Evolutionary conservation across 1,140 invertebrate species (phyloP), one percentile per base, ranked within the genome.

Genomic region (Ditylenchus dipsaci): DNA sequence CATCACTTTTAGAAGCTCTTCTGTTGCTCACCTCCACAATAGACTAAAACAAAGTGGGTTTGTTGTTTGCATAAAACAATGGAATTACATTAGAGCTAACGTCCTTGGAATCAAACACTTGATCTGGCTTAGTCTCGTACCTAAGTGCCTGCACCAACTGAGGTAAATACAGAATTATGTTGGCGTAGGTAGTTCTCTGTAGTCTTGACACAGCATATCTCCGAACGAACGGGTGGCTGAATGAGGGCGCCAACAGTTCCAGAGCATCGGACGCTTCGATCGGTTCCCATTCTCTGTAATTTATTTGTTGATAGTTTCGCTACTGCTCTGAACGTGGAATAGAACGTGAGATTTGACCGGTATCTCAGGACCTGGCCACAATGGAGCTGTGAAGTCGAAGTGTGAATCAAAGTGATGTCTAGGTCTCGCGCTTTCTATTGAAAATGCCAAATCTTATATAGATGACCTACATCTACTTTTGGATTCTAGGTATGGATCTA

Each of bases 191-290:
- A 11, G 81, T 69, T 49, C 66, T 58, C 58, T 73, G 53, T 49
- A 99, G 86, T 59, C 95, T 86, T 0, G 88, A 89, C 64, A 98
- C 93, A 0, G 95, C 95, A 86, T 98, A 99, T 56, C 88, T 89
- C 65, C 95, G 88, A 15, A 98, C 92, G 69, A 89, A 88, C 0
- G 90, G 89, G 84, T 97, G 90, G 27, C 89, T 90, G 80, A 96
- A 98, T 30, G 90, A 88, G 0, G 94, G 92, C 62, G 85, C 84
- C 0, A 99, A 85, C 9, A 99, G 85, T 84, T 98, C 95, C n/a
- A 99, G 83, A 0, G 95, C 94, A 85, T 98, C 95, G 84, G 96
- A 93, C 0, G 94, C 91, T 84, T 97, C 94, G 87, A 97, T 96
- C 8, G 94, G 91, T 27, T 89, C 88, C 96, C 96, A 99, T 58